A percentile compares a stretch with the other conserved stretches of the same genome.
These are phyloP conservation scores for Drosophila cognata DNA, from an alignment of 2,888 invertebrate genomes.

Conservation along the genomic window DNA sequence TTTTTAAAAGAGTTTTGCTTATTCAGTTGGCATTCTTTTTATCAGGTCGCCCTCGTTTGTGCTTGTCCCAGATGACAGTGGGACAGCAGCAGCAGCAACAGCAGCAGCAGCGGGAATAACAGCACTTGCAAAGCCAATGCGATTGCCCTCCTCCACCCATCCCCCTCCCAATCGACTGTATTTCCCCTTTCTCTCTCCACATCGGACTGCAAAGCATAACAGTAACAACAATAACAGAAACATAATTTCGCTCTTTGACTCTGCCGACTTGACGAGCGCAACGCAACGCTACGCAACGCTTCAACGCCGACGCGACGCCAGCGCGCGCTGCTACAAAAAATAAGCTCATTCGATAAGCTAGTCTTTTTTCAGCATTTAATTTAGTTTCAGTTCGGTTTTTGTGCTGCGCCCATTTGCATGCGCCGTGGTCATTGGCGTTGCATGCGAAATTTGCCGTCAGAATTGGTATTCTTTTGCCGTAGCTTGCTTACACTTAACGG, in stretches of 20 bases:
- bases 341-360: conserved; percentile 61
- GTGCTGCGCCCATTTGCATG: conserved; percentile 72
- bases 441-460: conserved; percentile 5
- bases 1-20: background rate
- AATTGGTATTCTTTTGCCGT: background rate
- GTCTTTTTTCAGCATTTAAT: conserved; percentile 58
- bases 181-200: background rate
- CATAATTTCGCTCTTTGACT: conserved; percentile 42
- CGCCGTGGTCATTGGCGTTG: conserved; percentile 28
- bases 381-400: conserved; percentile 72
- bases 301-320: conserved; percentile 46
- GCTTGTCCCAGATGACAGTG: conserved; percentile 32
- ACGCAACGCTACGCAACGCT: conserved; percentile 40
- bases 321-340: conserved; percentile 27
- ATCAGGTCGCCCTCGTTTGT: conserved; percentile 45
- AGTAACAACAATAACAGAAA: conserved; percentile 15
- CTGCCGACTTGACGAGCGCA: conserved; percentile 32
- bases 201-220: conserved; percentile 31
- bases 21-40: conserved; percentile 32
- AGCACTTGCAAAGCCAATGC: conserved; percentile 15
- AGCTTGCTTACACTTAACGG: background rate
- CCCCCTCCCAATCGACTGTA: background rate
- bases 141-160: conserved; percentile 1
- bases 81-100: conserved; percentile 40
- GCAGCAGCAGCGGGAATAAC: conserved; percentile 35